A percentile compares a stretch with the other conserved stretches of the same genome.
phyloP scores from a whole-genome alignment of 2,113 vertebrate species.

The Cynocephalus volans region DNA sequence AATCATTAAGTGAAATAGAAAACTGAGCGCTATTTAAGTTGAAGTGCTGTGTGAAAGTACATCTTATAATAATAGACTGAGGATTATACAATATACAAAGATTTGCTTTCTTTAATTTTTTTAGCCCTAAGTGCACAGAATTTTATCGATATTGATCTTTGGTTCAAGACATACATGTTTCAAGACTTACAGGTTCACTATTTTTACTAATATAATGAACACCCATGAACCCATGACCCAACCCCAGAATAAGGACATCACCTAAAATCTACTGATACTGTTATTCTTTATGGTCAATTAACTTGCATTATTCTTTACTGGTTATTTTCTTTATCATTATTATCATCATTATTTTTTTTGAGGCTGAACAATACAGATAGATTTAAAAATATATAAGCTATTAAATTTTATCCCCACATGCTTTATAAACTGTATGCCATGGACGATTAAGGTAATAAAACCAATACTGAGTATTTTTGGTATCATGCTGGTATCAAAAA shows the following conservation, averaged over 20 bases:
- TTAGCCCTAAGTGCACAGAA: not conserved
- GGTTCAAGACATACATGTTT: not conserved
- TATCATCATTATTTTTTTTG: not conserved
- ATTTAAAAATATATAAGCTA: not conserved
- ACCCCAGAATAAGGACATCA: not conserved
- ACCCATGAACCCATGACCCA: not conserved
- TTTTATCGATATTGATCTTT: slow-evolving; percentile 23
- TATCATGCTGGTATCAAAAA: not conserved
- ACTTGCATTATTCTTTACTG: not conserved
- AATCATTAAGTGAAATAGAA: not conserved
- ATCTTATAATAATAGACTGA: not conserved
- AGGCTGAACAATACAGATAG: not conserved
- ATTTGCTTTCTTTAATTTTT: not conserved
- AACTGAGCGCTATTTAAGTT: slow-evolving; percentile 2
- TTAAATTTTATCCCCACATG: not conserved
- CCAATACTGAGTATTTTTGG: not conserved
- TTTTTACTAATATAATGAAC: not conserved
- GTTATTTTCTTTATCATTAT: not conserved
- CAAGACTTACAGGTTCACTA: not conserved
- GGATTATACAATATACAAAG: not conserved
- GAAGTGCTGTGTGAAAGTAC: not conserved
- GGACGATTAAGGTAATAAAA: not conserved
- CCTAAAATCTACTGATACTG: not conserved
- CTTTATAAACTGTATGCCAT: not conserved
- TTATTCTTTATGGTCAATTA: not conserved